These are phyloP conservation scores for Apteryx mantelli DNA, from an alignment of 2,113 vertebrate genomes.

Conservation along the genomic window DNA sequence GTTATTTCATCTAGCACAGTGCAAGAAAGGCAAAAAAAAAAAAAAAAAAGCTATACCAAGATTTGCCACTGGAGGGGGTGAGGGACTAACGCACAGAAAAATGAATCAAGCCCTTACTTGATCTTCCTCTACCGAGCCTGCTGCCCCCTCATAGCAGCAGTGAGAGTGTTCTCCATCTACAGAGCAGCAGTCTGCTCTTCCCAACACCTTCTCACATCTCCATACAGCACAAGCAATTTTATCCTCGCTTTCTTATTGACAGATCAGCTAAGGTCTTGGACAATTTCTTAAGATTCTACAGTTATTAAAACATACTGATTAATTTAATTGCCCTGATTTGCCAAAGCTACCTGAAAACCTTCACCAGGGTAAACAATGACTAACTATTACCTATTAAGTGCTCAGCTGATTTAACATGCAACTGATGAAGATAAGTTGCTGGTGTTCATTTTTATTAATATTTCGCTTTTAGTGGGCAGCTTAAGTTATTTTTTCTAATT, in stretches of 20 bases:
- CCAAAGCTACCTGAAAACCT: not conserved
- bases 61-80: constrained; percentile 31
- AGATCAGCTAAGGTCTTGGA: not conserved
- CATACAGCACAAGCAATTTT: not conserved
- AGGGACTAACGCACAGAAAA: not conserved
- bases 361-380: not conserved
- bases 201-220: not conserved
- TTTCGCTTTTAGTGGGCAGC: not conserved
- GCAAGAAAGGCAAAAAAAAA: not conserved
- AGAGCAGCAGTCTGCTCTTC: not conserved
- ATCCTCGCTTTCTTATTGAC: not conserved
- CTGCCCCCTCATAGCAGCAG: not conserved
- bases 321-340: not conserved
- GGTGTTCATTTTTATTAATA: not conserved
- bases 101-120: rapidly evolving
- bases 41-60: not conserved
- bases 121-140: no score
- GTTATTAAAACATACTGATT: not conserved
- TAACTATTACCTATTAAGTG: not conserved
- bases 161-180: rapidly evolving
- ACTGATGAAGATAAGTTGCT: not conserved
- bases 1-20: rapidly evolving
- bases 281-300: not conserved
- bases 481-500: not conserved
- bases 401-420: not conserved